Conservation (phyloP, 2,888 invertebrate species). For the Melipona beecheii region DNA sequence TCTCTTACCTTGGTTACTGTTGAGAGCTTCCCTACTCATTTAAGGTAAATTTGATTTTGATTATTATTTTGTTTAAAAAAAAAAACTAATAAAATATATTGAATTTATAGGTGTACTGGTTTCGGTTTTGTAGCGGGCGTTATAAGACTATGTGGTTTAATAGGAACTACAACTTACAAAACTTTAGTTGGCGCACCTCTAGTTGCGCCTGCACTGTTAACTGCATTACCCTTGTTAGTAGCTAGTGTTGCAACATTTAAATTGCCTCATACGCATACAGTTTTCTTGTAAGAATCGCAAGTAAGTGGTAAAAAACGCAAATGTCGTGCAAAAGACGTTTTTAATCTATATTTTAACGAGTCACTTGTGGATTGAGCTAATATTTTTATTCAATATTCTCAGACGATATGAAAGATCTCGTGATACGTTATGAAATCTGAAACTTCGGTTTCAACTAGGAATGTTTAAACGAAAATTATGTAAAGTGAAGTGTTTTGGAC, state of each 20-base stretch:
- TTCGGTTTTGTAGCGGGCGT: slow-evolving; percentile 84
- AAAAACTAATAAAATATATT: background rate
- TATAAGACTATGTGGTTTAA: slow-evolving; percentile 83
- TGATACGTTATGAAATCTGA: slow-evolving; percentile 20
- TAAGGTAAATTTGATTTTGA: slow-evolving; percentile 78
- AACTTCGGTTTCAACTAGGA: slow-evolving; percentile 23
- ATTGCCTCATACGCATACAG: slow-evolving; percentile 84
- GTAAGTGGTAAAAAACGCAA: background rate
- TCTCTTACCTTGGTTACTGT: slow-evolving; percentile 84
- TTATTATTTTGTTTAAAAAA: slow-evolving; percentile 3
- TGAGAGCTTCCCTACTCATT: slow-evolving; percentile 84
- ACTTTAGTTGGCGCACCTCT: slow-evolving; percentile 82
- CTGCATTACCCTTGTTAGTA: slow-evolving; percentile 81
- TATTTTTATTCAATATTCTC: slow-evolving; percentile 34
- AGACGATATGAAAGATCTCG: slow-evolving; percentile 29
- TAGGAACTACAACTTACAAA: slow-evolving; percentile 83
- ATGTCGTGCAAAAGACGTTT: slow-evolving; percentile 37
- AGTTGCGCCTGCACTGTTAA: slow-evolving; percentile 83
- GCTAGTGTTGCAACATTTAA: slow-evolving; percentile 83
- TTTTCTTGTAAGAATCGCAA: slow-evolving; percentile 80
- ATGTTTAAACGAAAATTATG: slow-evolving; percentile 13
- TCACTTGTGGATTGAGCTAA: slow-evolving; percentile 18
- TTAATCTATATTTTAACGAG: slow-evolving; percentile 54
- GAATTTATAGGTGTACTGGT: slow-evolving; percentile 81
- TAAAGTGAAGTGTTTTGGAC: slow-evolving; percentile 37